These are phyloP conservation scores for Cyclopterus lumpus DNA, from an alignment of 2,797 vertebrate genomes.

Conservation along the genomic window DNA sequence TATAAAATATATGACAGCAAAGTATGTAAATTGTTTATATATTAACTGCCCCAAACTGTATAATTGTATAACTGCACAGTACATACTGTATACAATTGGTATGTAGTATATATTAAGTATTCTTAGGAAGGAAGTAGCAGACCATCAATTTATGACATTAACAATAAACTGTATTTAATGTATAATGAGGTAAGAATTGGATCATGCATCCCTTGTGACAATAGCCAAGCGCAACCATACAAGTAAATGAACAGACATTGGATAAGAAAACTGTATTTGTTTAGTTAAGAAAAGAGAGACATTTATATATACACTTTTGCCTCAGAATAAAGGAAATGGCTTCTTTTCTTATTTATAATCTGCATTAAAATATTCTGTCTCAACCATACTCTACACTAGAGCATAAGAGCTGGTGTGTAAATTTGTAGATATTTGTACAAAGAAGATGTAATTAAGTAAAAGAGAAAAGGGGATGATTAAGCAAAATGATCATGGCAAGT, in stretches of 20 bases:
- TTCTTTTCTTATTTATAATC: neutral
- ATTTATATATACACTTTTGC: slow-evolving; percentile 58
- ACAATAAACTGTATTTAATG: neutral
- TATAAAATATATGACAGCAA: neutral
- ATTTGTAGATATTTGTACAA: neutral
- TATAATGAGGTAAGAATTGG: neutral
- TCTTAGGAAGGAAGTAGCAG: neutral
- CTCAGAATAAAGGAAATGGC: neutral
- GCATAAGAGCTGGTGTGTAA: neutral
- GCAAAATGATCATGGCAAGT: neutral
- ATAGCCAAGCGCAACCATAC: neutral
- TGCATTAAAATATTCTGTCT: neutral
- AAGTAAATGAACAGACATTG: neutral
- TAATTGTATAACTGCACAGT: neutral
- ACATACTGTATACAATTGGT: neutral
- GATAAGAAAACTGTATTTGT: slow-evolving; percentile 44
- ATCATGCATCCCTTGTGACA: neutral
- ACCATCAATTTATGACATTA: neutral
- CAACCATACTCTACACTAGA: neutral
- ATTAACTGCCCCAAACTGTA: neutral
- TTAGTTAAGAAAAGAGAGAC: slow-evolving; percentile 47
- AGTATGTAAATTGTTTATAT: neutral
- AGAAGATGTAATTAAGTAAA: slow-evolving; percentile 5
- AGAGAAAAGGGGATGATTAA: neutral
- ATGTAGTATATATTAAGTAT: neutral